Base-by-base conservation (phyloP, 2,888 invertebrate genomes). In the Endomychus coccineus region DNA sequence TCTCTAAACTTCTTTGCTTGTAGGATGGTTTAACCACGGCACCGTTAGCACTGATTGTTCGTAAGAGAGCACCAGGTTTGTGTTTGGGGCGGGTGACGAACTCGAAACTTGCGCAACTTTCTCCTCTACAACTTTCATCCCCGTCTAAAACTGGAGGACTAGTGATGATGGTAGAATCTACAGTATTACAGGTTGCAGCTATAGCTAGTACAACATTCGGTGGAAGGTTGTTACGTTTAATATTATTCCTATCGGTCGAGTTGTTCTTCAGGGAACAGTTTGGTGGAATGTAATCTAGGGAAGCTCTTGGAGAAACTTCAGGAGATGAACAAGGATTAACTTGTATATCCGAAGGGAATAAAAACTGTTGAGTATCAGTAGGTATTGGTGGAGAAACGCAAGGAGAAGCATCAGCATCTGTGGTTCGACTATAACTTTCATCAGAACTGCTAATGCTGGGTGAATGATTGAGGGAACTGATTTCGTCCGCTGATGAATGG, bases 371-470 rank as follows among this genome's bases (percentile, higher is more conserved):
- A 0, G 74, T 67, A 57, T 74, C 58, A 25, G 62, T 49, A 28
- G 59, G 61, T 16, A 63, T 42, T 4, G 64, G 66, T 6, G 69
- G 68, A 7, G 71, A 70, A 3, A 70, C 70, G 31, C 70, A 70
- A 3, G 72, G 73, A 2, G 71, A 71, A 7, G 71, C 75, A 44
- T 77, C 75, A 16, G 78, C 85, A 55, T 83, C 83, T 0, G 84
- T 85, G 3, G 85, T 85, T 49, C 85, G 75, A 24, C 84, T 83
- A 57, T 83, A 86, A 62, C 85, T 85, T 64, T 87, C 87, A 56
- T 87, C 86, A 0, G 86, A 87, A 35, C 86, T 86, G 61, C 83
- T 84, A 44, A 86, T 78, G 56, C 83, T 84, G 1, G 86, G 84
- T 4, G 85, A 85, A 51, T 84, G 80, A 34, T 85, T 85, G 6